Conservation (phyloP, 2,797 vertebrate species). For the Yasuhikotakia modesta region DNA sequence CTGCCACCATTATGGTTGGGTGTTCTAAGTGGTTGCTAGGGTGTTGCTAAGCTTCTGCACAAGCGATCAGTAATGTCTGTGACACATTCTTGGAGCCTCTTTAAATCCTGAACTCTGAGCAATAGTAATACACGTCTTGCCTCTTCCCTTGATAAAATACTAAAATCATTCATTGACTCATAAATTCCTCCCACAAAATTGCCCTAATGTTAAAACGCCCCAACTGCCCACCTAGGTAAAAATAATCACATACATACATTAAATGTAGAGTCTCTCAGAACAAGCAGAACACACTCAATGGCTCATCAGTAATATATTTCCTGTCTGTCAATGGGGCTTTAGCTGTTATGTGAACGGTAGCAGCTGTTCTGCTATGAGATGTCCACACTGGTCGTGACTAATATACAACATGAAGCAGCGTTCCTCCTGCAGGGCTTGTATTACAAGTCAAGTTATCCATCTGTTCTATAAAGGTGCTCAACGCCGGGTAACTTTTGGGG, state of each 20-base stretch:
- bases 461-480: constrained; percentile 38
- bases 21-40: background rate
- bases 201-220: constrained; percentile 19
- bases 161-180: constrained; percentile 43
- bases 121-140: background rate
- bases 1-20: background rate
- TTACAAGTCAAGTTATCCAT: constrained; percentile 42
- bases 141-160: constrained; percentile 20
- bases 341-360: background rate
- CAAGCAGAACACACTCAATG: constrained; percentile 47
- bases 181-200: constrained; percentile 34
- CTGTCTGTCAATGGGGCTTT: constrained; percentile 29
- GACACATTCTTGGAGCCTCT: background rate
- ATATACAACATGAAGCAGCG: constrained; percentile 43
- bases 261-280: background rate
- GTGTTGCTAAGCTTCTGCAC: too few species aligned
- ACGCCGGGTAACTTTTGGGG: constrained; percentile 36
- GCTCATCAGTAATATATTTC: constrained; percentile 57
- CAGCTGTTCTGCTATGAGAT: constrained; percentile 46
- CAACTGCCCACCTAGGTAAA: background rate
- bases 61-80: background rate
- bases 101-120: background rate
- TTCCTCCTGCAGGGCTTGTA: constrained; percentile 48
- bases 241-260: constrained; percentile 4
- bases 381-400: constrained; percentile 39